These are phyloP conservation scores for Heterotilapia buettikoferi DNA, from an alignment of 2,113 vertebrate genomes.

Conservation along the genomic window DNA sequence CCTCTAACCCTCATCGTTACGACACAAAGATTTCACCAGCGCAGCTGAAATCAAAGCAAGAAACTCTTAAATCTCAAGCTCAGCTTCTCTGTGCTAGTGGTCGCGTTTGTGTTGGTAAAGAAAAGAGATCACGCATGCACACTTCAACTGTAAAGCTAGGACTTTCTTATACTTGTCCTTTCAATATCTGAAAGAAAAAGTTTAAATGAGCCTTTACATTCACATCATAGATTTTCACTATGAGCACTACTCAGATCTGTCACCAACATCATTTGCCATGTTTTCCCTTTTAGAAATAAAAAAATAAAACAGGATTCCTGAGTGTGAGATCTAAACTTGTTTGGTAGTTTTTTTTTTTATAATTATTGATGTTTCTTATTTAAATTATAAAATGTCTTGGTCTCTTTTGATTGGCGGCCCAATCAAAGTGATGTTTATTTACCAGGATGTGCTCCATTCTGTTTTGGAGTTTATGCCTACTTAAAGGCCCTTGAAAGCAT, in stretches of 20 bases:
- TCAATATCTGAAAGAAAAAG: not conserved
- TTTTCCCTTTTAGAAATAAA: not conserved
- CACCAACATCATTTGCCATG: not conserved
- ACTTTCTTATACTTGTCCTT: not conserved
- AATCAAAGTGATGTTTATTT: not conserved
- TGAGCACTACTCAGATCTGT: not conserved
- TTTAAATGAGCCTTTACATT: not conserved
- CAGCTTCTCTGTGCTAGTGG: not conserved
- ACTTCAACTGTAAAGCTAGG: not conserved
- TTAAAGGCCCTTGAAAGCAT: too few relatives aligned
- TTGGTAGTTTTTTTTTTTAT: not conserved
- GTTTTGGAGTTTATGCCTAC: not conserved
- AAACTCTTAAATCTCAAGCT: not conserved
- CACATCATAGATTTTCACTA: not conserved
- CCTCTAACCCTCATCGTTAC: not conserved
- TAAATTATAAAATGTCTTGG: not conserved
- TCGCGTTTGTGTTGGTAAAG: not conserved
- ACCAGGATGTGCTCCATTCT: not conserved
- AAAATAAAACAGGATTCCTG: not conserved
- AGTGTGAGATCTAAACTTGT: not conserved
- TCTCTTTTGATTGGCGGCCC: not conserved
- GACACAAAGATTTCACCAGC: not conserved
- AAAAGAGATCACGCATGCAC: not conserved
- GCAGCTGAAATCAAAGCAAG: not conserved
- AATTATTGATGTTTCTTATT: not conserved